These are phyloP conservation scores for Atractosteus spatula DNA, from an alignment of 2,113 vertebrate species.

Conservation along the genomic window DNA sequence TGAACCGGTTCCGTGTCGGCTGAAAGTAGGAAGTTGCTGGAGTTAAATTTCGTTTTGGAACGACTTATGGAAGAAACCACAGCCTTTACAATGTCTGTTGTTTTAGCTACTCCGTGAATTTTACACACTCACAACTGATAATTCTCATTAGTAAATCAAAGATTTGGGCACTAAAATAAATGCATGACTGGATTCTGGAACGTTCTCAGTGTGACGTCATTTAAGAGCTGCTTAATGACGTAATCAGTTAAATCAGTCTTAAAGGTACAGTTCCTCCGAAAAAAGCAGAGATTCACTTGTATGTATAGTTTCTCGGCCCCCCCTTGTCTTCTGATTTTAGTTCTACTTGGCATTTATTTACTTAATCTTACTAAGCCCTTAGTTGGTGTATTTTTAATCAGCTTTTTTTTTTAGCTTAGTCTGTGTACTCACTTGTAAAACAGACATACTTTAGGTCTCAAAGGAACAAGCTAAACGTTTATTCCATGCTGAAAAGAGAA, in stretches of 20 bases:
- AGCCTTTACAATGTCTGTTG: background rate
- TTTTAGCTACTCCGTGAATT: background rate
- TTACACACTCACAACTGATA: too few species aligned
- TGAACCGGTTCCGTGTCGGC: constrained; percentile 37
- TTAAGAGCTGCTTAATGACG: constrained; percentile 1
- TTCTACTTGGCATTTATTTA: too few species aligned
- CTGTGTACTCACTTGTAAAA: too few species aligned
- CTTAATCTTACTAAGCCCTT: too few species aligned
- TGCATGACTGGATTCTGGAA: background rate
- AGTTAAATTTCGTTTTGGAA: constrained; percentile 20
- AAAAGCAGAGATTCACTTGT: constrained; percentile 34
- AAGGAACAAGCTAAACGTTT: too few species aligned
- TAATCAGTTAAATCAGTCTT: background rate
- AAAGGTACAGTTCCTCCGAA: background rate
- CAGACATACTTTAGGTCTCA: too few species aligned
- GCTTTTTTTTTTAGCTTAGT: too few species aligned
- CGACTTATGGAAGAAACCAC: too few species aligned
- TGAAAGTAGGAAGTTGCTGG: constrained; percentile 16
- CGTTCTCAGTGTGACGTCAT: constrained; percentile 1
- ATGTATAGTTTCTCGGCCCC: constrained; percentile 35
- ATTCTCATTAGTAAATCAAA: background rate
- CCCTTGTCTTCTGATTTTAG: too few species aligned
- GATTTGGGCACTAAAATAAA: background rate
- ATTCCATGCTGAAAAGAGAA: too few species aligned
- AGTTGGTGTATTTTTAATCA: too few species aligned